Evolutionary conservation across 2,113 vertebrate species (phyloP).

Genomic region (Pionites leucogaster): DNA sequence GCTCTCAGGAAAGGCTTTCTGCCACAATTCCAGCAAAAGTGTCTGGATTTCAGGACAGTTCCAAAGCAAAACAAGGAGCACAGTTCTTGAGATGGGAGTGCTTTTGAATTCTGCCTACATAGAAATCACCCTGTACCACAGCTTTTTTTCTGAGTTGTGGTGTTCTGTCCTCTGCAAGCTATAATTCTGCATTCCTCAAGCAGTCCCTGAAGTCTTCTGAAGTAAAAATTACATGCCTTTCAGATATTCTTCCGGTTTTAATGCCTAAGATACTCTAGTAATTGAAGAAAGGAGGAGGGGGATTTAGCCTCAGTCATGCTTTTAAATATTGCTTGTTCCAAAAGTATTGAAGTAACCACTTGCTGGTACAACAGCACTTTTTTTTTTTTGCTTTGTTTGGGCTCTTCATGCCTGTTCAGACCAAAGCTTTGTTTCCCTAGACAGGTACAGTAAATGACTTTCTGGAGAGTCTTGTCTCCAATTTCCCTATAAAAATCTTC

Average conservation of each 20-base stretch:
- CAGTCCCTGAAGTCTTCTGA: neutral
- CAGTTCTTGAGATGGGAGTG: neutral
- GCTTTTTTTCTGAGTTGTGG: neutral
- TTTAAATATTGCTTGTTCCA: neutral
- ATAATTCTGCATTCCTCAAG: neutral
- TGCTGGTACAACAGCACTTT: neutral
- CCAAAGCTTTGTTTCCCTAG: neutral
- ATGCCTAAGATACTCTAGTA: neutral
- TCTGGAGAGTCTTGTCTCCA: neutral
- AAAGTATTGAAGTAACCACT: neutral
- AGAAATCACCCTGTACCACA: neutral
- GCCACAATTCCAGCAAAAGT: neutral
- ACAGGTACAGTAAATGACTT: neutral
- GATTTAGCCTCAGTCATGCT: neutral
- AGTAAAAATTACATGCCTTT: neutral
- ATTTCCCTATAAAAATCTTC: neutral
- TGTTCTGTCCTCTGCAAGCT: neutral
- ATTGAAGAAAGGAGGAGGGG: neutral
- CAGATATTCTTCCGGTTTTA: neutral
- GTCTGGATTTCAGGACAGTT: neutral
- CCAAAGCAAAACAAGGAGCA: neutral
- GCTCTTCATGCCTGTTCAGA: neutral
- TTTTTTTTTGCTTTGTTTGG: neutral
- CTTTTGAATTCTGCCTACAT: neutral
- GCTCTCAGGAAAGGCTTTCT: neutral